Percentiles rank a stretch among this genome's conserved stretches.
Evolutionary conservation across 2,113 vertebrate species (phyloP).

Genomic region (Tor tambroides): DNA sequence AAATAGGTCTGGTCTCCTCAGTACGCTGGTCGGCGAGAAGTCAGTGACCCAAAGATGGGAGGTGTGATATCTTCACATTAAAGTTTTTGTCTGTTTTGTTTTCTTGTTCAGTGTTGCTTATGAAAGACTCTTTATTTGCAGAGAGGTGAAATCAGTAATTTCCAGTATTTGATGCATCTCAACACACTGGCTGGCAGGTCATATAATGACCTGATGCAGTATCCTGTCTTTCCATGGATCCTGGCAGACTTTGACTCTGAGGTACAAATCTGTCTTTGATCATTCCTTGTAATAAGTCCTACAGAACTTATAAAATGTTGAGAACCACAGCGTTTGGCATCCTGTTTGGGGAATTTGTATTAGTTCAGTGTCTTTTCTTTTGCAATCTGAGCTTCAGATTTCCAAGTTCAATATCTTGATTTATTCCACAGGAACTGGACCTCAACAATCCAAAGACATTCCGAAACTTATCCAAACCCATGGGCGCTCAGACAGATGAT

Average conservation of each 20-base stretch:
- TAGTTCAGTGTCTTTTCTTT: not conserved
- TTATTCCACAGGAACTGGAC: conserved; percentile 87
- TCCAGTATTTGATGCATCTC: conserved; percentile 99
- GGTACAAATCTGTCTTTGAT: conserved; percentile 70
- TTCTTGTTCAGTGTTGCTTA: not conserved
- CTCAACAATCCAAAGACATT: conserved; percentile 94
- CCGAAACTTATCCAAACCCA: conserved; percentile 94
- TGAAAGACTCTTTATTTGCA: conserved; percentile 59
- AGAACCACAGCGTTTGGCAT: not conserved
- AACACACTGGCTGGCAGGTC: conserved; percentile 97
- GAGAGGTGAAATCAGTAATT: conserved; percentile 99
- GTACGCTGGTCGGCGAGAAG: conserved; percentile 95
- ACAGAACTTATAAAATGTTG: not conserved
- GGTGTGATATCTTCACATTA: conserved; percentile 68
- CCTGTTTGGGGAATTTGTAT: not conserved
- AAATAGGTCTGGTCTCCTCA: conserved; percentile 92
- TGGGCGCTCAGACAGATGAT: conserved; percentile 97
- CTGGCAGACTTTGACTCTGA: conserved; percentile 94
- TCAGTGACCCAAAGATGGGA: conserved; percentile 99
- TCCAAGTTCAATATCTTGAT: not conserved
- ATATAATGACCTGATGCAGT: conserved; percentile 99
- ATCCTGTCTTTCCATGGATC: conserved; percentile 98
- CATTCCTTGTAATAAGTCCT: not conserved
- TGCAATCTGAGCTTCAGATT: not conserved
- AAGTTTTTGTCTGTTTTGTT: not conserved